Evolutionary conservation across 2,113 vertebrate genomes (phyloP).

Genomic region (Lanius collurio): DNA sequence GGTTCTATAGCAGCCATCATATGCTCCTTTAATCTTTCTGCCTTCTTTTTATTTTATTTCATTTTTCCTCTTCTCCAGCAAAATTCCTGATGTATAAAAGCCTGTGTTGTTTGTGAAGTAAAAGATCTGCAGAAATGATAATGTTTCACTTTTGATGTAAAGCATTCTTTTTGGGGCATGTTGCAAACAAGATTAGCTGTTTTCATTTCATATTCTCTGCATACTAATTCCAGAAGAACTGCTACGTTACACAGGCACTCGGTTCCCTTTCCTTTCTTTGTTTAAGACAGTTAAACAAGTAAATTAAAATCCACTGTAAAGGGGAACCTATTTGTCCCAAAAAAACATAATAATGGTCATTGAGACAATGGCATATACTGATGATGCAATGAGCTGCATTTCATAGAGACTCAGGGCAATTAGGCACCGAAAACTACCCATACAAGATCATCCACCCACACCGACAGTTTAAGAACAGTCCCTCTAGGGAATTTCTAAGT

Average conservation of each 20-base stretch:
- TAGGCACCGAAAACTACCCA: neutral
- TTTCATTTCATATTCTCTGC: conserved; percentile 10
- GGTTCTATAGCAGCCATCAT: neutral
- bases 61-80: neutral
- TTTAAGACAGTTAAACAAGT: neutral
- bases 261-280: neutral
- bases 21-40: conserved; percentile 8
- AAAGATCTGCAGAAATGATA: conserved; percentile 25
- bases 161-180: neutral
- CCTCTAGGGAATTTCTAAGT: neutral
- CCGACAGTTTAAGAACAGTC: neutral
- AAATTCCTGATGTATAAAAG: neutral
- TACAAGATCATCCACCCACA: neutral
- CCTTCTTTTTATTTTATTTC: neutral
- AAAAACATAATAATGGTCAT: conserved; percentile 8
- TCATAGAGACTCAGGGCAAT: neutral
- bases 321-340: neutral
- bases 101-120: neutral
- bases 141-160: conserved; percentile 26
- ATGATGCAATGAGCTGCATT: neutral
- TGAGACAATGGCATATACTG: neutral
- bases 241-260: neutral
- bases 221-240: conserved; percentile 22
- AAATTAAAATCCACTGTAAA: neutral
- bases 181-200: conserved; percentile 14